phyloP scores from a whole-genome alignment of 2,797 vertebrate species.

The Distichodus sexfasciatus region DNA sequence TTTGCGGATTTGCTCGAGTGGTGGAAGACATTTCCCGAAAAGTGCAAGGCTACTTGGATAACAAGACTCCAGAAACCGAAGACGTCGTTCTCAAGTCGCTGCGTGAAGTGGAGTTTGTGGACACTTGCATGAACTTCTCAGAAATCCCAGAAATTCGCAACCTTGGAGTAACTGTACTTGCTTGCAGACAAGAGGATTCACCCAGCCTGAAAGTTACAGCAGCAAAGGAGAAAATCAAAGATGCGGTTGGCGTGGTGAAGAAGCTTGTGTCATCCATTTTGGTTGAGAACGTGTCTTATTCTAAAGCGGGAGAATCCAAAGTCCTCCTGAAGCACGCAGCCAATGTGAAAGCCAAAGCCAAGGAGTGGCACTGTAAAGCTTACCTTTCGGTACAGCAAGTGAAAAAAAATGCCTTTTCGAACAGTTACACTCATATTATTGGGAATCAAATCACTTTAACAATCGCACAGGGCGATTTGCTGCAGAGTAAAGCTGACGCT shows the following conservation, averaged over 20 bases:
- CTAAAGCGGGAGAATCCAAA: conserved; percentile 56
- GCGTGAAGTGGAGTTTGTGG: conserved; percentile 48
- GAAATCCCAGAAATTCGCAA: conserved; percentile 43
- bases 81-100: conserved; percentile 40
- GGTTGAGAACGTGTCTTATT: conserved; percentile 42
- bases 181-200: conserved; percentile 10
- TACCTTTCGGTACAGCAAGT: conserved; percentile 22
- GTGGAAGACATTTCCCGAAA: conserved; percentile 49
- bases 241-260: conserved; percentile 36
- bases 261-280: conserved; percentile 33
- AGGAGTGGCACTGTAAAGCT: conserved; percentile 42
- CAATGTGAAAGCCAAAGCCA: conserved; percentile 46
- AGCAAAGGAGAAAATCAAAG: conserved; percentile 47
- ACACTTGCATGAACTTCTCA: conserved; percentile 46
- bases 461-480: conserved; percentile 41
- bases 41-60: conserved; percentile 50
- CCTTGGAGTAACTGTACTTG: conserved; percentile 32
- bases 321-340: conserved; percentile 51
- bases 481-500: conserved; percentile 36
- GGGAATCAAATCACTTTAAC: conserved; percentile 32
- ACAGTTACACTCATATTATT: conserved; percentile 38
- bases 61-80: conserved; percentile 45
- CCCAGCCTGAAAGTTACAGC: conserved; percentile 52
- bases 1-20: conserved; percentile 53
- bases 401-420: neutral